Evolutionary conservation across 2,888 invertebrate genomes (phyloP).

Genomic region (Hecatera dysodea): DNA sequence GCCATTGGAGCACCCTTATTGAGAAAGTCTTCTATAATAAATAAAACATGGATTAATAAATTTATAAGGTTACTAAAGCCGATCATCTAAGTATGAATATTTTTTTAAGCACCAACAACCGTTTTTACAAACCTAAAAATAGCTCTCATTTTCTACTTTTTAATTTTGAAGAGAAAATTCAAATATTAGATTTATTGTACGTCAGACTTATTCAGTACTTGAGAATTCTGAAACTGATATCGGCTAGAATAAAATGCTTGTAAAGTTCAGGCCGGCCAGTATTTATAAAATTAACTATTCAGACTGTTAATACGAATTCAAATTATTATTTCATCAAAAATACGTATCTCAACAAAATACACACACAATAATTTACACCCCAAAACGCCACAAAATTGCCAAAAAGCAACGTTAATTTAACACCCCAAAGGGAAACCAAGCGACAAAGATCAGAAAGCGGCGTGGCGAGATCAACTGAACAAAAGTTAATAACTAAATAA

Average conservation of each 20-base stretch:
- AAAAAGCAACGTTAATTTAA: constrained; percentile 31
- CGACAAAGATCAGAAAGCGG: constrained; percentile 50
- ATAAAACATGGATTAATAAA: constrained; percentile 57
- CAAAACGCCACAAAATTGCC: constrained; percentile 27
- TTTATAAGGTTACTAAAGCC: constrained; percentile 37
- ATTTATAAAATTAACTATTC: neutral
- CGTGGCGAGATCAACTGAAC: constrained; percentile 46
- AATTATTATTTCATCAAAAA: neutral
- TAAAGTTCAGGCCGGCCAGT: too few relatives aligned
- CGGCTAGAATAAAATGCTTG: neutral
- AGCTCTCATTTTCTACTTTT: neutral
- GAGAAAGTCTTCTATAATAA: constrained; percentile 42
- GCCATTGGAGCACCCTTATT: constrained; percentile 35
- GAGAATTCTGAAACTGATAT: neutral
- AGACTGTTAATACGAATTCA: neutral
- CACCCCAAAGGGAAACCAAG: constrained; percentile 34
- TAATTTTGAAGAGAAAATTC: neutral
- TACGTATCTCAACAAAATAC: neutral
- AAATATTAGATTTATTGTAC: too few relatives aligned
- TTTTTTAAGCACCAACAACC: constrained; percentile 21
- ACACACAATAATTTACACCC: neutral
- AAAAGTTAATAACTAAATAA: constrained; percentile 66
- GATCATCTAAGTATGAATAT: constrained; percentile 34
- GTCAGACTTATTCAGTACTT: neutral
- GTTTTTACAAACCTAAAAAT: constrained; percentile 14